Base-by-base conservation (phyloP, 1,140 invertebrate genomes). In the Carcinoscorpius rotundicauda region DNA sequence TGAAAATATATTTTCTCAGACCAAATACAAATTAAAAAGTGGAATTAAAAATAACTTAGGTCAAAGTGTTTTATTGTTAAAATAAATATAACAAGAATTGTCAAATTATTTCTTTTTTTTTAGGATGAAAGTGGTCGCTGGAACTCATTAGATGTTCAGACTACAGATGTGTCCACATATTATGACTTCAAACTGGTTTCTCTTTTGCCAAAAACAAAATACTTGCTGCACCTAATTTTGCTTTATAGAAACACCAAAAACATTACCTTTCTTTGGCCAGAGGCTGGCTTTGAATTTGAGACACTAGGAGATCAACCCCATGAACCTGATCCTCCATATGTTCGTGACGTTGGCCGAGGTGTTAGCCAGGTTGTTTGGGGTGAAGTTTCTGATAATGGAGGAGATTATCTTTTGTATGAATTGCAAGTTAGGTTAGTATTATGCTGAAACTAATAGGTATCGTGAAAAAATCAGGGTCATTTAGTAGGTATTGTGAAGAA, bases 351-450 rank as follows among this genome's bases (percentile, higher is more conserved):
- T 6, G 79, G 81, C 10, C 81, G 79, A 49, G 83, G 83, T 49
- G 78, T 85, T 2, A 89, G 86, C 74, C 84, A 88, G 72, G 80
- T 91, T 0, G 81, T 78, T 55, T 92, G 89, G 89, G 78, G 83
- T 55, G 76, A 82, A 3, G 83, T 88, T 0, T 75, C 78, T 58
- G 82, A 84, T 58, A 86, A 89, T 72, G 87, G 87, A 0, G 72
- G 72, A 50, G 52, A 65, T 8, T 72, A 75, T 52, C 62, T 67
- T 0, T 64, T 71, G 5, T 78, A 78, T 62, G 69, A 72, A 4
- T 65, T 78, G 8, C 66, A 75, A 59, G 11, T 63, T 4, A 51
- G 61, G 51, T 29, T 29, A 29, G 29, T 29, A 29, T 29, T 29
- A 29, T 29, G 29, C 29, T 29, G 29, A 29, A 29, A 29, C 29